These are phyloP conservation scores for Halictus quadricinctus DNA, from an alignment of 2,888 invertebrate genomes.

Conservation along the genomic window DNA sequence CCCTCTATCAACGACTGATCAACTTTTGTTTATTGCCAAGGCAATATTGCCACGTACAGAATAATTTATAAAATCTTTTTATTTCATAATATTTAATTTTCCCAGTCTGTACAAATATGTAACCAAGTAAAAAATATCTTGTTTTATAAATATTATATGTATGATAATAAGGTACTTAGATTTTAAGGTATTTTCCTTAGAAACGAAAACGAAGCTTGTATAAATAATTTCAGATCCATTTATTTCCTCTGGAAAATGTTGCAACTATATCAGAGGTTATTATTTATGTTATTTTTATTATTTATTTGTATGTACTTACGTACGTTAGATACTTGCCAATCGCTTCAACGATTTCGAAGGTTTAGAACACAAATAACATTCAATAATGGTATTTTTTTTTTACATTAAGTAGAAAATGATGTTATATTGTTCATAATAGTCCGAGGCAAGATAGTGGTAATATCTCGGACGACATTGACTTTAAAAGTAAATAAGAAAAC, in stretches of 20 bases:
- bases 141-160: not conserved
- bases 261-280: constrained; percentile 5
- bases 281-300: constrained; percentile 18
- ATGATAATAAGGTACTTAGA: not conserved
- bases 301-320: not conserved
- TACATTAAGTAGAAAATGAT: not conserved
- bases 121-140: not conserved
- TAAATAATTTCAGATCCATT: not conserved
- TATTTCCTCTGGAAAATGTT: not conserved
- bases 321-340: not conserved
- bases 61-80: not conserved
- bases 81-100: constrained; percentile 16
- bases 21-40: not conserved
- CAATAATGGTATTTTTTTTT: not conserved
- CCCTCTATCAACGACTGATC: constrained; percentile 27
- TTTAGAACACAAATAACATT: not conserved
- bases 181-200: constrained; percentile 8
- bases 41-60: not conserved
- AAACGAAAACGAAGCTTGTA: not conserved
- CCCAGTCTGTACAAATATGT: constrained; percentile 18
- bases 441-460: not conserved
- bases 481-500: not conserved
- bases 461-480: constrained; percentile 3
- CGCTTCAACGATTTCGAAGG: not conserved
- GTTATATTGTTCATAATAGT: not conserved